These are phyloP conservation scores for Amitus sp. DNA, from an alignment of 2,888 invertebrate genomes.

Conservation along the genomic window DNA sequence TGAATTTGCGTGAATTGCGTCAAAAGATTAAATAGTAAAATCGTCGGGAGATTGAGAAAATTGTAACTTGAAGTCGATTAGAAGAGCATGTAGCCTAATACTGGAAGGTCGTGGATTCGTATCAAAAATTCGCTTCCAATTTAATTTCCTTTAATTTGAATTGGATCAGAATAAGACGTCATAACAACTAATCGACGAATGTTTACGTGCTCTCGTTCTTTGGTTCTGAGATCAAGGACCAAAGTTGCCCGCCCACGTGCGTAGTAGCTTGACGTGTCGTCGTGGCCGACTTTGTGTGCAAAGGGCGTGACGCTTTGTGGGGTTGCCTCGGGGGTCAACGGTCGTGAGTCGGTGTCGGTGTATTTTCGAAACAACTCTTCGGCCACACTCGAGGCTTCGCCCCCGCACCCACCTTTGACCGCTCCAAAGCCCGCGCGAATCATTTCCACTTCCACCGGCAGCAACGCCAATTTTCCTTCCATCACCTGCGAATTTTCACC, in stretches of 20 bases:
- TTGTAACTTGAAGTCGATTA: too few species aligned
- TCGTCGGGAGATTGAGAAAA: too few species aligned
- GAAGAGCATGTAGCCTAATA: too few species aligned
- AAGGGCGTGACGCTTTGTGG: conserved; percentile 70
- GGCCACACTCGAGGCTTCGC: conserved; percentile 43
- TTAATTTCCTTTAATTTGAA: too few species aligned
- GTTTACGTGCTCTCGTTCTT: conserved; percentile 42
- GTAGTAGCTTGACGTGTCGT: conserved; percentile 48
- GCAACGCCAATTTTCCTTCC: conserved; percentile 56
- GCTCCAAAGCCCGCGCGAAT: conserved; percentile 52
- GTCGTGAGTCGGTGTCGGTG: conserved; percentile 86
- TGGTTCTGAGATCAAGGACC: conserved; percentile 62
- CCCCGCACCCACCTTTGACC: conserved; percentile 30
- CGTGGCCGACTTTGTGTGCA: conserved; percentile 41
- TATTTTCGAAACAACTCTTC: conserved; percentile 70
- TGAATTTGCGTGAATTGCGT: too few species aligned
- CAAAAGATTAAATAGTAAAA: too few species aligned
- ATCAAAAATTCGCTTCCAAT: too few species aligned
- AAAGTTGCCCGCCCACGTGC: conserved; percentile 61
- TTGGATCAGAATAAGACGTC: too few species aligned
- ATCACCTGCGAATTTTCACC: conserved; percentile 51
- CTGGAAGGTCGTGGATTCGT: too few species aligned
- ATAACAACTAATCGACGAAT: too few species aligned
- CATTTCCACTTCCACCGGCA: conserved; percentile 60
- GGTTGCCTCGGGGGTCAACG: conserved; percentile 83